Percentiles rank a stretch among this genome's conserved stretches.
phyloP scores from a whole-genome alignment of 2,797 vertebrate genomes.

The Hylomyscus alleni region DNA sequence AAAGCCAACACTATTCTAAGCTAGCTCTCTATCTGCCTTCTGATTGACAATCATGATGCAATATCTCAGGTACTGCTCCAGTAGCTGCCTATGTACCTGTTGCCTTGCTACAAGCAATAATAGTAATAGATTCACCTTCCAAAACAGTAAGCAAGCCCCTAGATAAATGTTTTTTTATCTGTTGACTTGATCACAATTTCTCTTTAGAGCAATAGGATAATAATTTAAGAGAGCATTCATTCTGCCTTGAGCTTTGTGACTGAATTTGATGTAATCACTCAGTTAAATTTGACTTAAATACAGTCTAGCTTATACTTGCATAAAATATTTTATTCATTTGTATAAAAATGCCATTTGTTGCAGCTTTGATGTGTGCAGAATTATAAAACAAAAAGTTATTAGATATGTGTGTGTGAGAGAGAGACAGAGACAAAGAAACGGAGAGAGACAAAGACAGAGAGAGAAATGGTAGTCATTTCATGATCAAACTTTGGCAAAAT shows the following conservation, averaged over 20 bases:
- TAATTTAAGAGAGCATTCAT: neutral
- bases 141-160: neutral
- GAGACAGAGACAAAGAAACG: too few species aligned
- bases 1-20: neutral
- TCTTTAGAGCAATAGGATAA: neutral
- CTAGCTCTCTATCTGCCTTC: too few species aligned
- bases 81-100: neutral
- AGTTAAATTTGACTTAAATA: slow-evolving; percentile 56
- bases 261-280: slow-evolving; percentile 65
- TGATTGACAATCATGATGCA: neutral
- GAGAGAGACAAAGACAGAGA: too few species aligned
- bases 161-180: neutral
- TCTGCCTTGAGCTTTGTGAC: slow-evolving; percentile 56
- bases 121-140: neutral
- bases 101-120: neutral
- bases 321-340: slow-evolving; percentile 5
- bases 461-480: neutral
- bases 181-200: neutral
- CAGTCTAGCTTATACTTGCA: slow-evolving; percentile 62
- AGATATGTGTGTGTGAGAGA: neutral
- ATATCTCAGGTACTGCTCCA: neutral
- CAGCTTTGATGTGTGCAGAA: neutral
- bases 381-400: neutral
- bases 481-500: neutral
- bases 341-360: neutral